These are phyloP conservation scores for Pygoscelis antarcticus DNA, from an alignment of 2,113 vertebrate genomes.

Conservation along the genomic window DNA sequence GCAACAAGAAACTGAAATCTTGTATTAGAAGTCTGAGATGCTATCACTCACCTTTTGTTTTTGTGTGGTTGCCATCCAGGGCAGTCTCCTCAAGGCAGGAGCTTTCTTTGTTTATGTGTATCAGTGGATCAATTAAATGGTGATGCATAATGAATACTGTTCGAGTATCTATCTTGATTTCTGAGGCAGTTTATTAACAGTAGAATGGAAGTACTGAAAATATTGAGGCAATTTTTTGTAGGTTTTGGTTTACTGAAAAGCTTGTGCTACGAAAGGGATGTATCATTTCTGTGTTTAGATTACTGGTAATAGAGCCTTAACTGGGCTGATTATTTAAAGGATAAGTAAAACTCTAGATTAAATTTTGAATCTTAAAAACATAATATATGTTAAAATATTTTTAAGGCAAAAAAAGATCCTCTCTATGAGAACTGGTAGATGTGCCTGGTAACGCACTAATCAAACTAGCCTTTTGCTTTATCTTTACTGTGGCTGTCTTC, in stretches of 20 bases:
- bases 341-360: background rate
- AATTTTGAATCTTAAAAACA: background rate
- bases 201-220: background rate
- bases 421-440: background rate
- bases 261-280: background rate
- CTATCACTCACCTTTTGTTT: background rate
- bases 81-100: background rate
- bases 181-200: background rate
- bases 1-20: background rate
- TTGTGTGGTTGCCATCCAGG: background rate
- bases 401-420: background rate
- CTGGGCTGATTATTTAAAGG: background rate
- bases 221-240: background rate
- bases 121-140: background rate
- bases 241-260: background rate
- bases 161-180: background rate
- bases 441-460: background rate
- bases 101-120: background rate
- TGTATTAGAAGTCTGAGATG: background rate
- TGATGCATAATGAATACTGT: background rate
- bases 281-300: background rate
- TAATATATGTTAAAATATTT: background rate
- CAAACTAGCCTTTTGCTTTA: background rate
- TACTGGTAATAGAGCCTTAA: background rate
- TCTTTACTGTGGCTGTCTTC: background rate